Percentiles rank a stretch among this genome's conserved stretches.
Conservation (phyloP, 2,797 vertebrate species). For the Pipistrellus kuhlii region DNA sequence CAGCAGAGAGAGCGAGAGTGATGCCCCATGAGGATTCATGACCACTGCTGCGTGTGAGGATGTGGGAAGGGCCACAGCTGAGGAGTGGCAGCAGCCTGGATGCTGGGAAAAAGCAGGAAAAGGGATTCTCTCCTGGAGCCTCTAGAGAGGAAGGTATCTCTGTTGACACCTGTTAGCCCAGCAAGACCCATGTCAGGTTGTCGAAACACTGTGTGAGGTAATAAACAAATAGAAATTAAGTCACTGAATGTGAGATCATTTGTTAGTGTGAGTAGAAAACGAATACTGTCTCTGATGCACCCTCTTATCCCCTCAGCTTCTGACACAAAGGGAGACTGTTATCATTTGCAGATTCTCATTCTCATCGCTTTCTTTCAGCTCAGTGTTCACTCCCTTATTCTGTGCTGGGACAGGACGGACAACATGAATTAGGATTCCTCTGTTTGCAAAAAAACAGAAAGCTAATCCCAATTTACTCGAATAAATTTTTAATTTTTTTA, state of each 20-base stretch:
- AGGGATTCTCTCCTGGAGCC: not conserved
- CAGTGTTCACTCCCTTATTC: not conserved
- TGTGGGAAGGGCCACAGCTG: not conserved
- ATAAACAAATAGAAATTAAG: not conserved
- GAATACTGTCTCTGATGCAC: not conserved
- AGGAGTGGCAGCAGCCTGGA: not conserved
- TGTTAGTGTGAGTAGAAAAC: not conserved
- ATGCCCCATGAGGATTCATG: rapidly evolving
- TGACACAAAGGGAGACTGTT: not conserved
- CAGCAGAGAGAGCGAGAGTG: not conserved
- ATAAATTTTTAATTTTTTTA: not conserved
- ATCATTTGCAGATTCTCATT: not conserved
- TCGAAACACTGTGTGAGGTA: not conserved
- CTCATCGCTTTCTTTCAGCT: not conserved
- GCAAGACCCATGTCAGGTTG: not conserved
- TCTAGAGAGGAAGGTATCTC: not conserved
- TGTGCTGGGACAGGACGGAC: not conserved
- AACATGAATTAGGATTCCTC: not conserved
- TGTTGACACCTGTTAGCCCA: not conserved
- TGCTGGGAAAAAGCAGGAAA: not conserved
- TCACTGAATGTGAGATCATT: not conserved
- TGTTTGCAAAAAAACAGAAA: not conserved
- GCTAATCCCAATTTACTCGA: not conserved
- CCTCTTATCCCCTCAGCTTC: not conserved
- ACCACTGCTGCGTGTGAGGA: not conserved